These are phyloP conservation scores for Metalampra italica DNA, from an alignment of 2,888 invertebrate genomes.

Conservation along the genomic window DNA sequence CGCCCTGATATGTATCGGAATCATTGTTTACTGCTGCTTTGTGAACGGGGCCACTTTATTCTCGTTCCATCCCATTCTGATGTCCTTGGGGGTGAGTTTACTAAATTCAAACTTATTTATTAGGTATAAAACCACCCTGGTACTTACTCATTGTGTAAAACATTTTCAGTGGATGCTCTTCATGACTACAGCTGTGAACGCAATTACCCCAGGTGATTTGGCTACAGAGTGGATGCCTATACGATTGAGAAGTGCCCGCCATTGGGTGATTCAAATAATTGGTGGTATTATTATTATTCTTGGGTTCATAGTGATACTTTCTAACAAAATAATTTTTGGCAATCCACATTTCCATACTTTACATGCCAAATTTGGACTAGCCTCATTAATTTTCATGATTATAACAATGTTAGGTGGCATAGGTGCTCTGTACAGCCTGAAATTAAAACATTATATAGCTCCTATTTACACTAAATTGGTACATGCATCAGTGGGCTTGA, in stretches of 20 bases:
- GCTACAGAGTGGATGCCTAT: slow-evolving; percentile 77
- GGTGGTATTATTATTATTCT: slow-evolving; percentile 41
- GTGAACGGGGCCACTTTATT: slow-evolving; percentile 52
- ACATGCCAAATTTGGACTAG: slow-evolving; percentile 67
- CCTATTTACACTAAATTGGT: slow-evolving; percentile 68
- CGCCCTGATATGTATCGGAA: slow-evolving; percentile 48
- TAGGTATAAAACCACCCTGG: no score
- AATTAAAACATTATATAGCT: slow-evolving; percentile 62
- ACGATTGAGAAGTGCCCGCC: slow-evolving; percentile 64
- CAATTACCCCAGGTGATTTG: slow-evolving; percentile 67
- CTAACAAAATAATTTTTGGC: slow-evolving; percentile 55
- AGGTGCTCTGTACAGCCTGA: slow-evolving; percentile 62
- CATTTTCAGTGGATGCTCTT: slow-evolving; percentile 66
- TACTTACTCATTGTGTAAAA: not conserved
- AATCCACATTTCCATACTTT: slow-evolving; percentile 55
- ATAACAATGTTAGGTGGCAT: slow-evolving; percentile 64
- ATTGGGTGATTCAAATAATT: slow-evolving; percentile 66
- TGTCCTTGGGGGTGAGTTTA: slow-evolving; percentile 66
- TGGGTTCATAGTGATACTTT: slow-evolving; percentile 62
- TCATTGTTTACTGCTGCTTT: slow-evolving; percentile 59
- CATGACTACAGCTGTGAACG: slow-evolving; percentile 70
- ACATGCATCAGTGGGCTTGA: slow-evolving; percentile 59
- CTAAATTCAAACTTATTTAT: not conserved
- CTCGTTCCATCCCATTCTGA: slow-evolving; percentile 68
- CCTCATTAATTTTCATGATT: slow-evolving; percentile 58